Evolutionary conservation across 2,888 invertebrate species (phyloP).

Genomic region (Mallateleia sp.): DNA sequence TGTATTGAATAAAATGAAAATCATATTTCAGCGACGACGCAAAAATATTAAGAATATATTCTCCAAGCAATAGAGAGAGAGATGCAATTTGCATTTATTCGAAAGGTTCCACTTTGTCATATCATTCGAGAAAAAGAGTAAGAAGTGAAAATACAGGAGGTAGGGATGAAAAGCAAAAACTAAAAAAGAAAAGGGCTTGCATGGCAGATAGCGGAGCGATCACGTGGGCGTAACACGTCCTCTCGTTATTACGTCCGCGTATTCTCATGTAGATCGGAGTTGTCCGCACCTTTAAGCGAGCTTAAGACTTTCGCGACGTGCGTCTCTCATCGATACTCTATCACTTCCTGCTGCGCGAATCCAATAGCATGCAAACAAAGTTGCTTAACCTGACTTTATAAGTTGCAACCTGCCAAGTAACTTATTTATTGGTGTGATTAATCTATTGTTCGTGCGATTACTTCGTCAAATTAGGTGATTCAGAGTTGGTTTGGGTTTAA

Average conservation of each 20-base stretch:
- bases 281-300: conserved; percentile 77
- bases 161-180: conserved; percentile 53
- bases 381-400: conserved; percentile 59
- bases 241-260: conserved; percentile 80
- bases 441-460: conserved; percentile 42
- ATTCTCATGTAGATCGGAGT: conserved; percentile 77
- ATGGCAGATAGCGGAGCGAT: conserved; percentile 80
- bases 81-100: conserved; percentile 18
- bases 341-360: conserved; percentile 68
- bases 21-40: not conserved
- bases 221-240: conserved; percentile 83
- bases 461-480: conserved; percentile 34
- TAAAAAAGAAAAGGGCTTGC: conserved; percentile 62
- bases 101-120: conserved; percentile 57
- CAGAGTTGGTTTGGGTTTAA: not conserved
- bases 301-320: conserved; percentile 63
- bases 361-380: conserved; percentile 61
- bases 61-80: conserved; percentile 11
- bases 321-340: conserved; percentile 70
- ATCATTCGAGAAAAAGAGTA: conserved; percentile 45
- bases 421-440: conserved; percentile 49
- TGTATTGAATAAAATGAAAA: not conserved
- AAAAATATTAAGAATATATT: not conserved
- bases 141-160: conserved; percentile 50
- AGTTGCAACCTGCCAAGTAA: conserved; percentile 45